These are phyloP conservation scores for Archips xylosteana DNA, from an alignment of 2,888 invertebrate species.

Conservation along the genomic window DNA sequence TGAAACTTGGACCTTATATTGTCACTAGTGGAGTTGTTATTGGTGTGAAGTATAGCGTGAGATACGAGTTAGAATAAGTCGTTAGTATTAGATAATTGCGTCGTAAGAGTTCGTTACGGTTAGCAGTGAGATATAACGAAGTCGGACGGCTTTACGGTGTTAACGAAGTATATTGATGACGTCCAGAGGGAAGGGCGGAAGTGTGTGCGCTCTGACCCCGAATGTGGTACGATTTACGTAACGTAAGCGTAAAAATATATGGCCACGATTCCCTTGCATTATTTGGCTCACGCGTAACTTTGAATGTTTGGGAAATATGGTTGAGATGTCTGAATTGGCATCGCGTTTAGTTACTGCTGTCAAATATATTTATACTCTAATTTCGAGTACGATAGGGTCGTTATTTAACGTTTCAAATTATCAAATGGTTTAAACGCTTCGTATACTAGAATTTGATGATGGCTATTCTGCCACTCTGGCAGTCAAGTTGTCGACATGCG, in stretches of 20 bases:
- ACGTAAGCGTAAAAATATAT: background rate
- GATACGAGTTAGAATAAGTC: background rate
- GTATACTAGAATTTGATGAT: background rate
- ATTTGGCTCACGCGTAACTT: background rate
- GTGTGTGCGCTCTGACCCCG: background rate
- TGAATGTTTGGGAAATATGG: background rate
- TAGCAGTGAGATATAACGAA: constrained; percentile 13
- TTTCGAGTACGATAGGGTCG: background rate
- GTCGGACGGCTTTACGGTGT: background rate
- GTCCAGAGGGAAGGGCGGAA: background rate
- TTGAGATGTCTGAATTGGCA: background rate
- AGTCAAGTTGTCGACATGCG: background rate
- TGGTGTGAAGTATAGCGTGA: background rate
- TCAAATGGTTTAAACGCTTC: background rate
- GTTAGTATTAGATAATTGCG: background rate
- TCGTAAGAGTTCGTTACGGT: constrained; percentile 24
- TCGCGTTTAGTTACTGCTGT: background rate
- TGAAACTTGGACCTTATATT: background rate
- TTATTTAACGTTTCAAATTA: background rate
- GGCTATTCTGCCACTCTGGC: background rate
- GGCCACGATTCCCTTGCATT: constrained; percentile 5
- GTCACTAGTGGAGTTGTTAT: background rate
- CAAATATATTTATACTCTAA: background rate
- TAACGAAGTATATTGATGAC: constrained; percentile 20
- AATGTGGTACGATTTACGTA: background rate